These are phyloP conservation scores for Zonotrichia leucophrys DNA, from an alignment of 2,113 vertebrate genomes.

Conservation along the genomic window DNA sequence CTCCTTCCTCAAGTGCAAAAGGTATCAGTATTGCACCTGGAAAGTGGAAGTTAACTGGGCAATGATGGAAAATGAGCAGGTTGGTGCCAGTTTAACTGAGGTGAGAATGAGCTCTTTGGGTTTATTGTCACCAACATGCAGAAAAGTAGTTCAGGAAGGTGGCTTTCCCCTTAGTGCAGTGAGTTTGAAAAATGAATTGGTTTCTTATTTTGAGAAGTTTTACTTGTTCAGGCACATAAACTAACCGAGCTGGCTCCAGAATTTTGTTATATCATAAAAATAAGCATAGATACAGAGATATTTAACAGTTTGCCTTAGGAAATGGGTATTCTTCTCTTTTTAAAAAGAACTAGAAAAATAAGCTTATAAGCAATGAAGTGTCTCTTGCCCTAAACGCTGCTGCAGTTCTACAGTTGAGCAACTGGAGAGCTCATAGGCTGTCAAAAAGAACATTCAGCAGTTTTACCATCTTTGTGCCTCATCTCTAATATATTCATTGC, in stretches of 20 bases:
- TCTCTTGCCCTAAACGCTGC: not conserved
- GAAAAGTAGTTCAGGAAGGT: not conserved
- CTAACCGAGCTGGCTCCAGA: not conserved
- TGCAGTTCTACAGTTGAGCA: not conserved
- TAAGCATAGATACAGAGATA: not conserved
- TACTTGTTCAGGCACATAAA: not conserved
- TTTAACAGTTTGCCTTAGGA: not conserved
- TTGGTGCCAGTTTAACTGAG: not conserved
- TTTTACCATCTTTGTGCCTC: not conserved
- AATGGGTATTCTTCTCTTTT: not conserved
- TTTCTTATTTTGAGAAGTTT: not conserved
- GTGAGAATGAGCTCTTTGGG: not conserved
- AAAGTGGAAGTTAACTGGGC: not conserved
- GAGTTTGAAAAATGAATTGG: not conserved
- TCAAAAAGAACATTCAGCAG: not conserved
- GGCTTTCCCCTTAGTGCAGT: not conserved
- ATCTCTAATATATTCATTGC: not conserved
- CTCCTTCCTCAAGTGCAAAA: not conserved
- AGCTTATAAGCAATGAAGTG: not conserved
- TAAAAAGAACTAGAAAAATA: not conserved
- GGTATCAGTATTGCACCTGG: not conserved
- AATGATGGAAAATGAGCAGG: not conserved
- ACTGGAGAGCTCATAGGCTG: not conserved
- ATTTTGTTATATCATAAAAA: not conserved
- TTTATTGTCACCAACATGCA: not conserved